phyloP scores from a whole-genome alignment of 2,888 invertebrate genomes.

The Cryptocheilus praepositus region DNA sequence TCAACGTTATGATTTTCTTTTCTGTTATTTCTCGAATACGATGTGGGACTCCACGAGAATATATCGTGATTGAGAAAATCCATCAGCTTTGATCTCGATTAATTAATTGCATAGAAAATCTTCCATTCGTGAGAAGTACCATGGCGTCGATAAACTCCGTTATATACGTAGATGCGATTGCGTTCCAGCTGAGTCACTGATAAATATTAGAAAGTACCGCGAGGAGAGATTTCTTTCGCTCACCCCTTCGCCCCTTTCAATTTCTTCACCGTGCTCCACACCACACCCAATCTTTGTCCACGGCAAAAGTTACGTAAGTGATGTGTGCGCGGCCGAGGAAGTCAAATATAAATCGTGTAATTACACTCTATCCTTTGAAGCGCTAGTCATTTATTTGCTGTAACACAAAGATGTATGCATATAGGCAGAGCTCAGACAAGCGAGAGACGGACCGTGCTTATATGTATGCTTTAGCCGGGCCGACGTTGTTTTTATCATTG shows the following conservation, averaged over 20 bases:
- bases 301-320: not conserved
- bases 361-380: no score
- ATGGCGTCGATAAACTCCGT: not conserved
- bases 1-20: no score
- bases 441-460: no score
- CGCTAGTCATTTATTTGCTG: slow-evolving; percentile 5
- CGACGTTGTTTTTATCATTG: not conserved
- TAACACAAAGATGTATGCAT: not conserved
- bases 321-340: no score
- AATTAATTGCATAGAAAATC: no score
- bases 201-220: slow-evolving; percentile 4
- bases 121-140: no score
- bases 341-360: no score
- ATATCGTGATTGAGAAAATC: no score
- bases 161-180: not conserved
- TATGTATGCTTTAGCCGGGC: no score
- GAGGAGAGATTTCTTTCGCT: slow-evolving; percentile 1
- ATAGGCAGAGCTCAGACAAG: not conserved
- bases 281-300: not conserved
- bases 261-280: not conserved
- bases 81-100: no score
- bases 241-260: not conserved
- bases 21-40: no score
- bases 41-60: no score
- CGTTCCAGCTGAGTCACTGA: not conserved